A percentile compares a stretch with the other conserved stretches of the same genome.
Conservation (phyloP, 2,888 invertebrate genomes). For the Cephus pulcher region DNA sequence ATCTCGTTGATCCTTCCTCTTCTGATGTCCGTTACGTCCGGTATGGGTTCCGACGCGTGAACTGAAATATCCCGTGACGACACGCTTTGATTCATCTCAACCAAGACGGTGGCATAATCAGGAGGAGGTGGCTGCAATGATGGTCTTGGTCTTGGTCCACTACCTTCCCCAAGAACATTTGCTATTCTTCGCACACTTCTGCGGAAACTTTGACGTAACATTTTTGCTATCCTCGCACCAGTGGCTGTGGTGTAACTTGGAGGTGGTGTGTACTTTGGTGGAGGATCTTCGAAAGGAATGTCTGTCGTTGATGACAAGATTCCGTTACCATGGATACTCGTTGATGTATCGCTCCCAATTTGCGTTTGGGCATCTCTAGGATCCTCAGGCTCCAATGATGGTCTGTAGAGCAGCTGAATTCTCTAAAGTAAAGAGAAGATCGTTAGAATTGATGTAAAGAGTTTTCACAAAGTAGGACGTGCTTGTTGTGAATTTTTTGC, state of each 20-base stretch:
- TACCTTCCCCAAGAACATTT: conserved; percentile 68
- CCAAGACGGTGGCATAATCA: conserved; percentile 73
- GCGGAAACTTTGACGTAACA: conserved; percentile 81
- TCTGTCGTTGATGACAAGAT: conserved; percentile 54
- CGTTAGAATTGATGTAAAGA: not conserved
- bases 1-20: conserved; percentile 16
- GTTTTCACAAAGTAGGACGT: not conserved
- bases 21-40: conserved; percentile 38
- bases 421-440: conserved; percentile 70
- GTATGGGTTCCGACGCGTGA: conserved; percentile 35
- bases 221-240: conserved; percentile 82
- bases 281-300: conserved; percentile 77
- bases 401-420: conserved; percentile 85
- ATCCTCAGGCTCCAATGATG: conserved; percentile 72
- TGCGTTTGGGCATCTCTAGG: conserved; percentile 52
- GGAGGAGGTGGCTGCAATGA: conserved; percentile 71
- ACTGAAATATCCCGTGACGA: conserved; percentile 38
- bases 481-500: conserved; percentile 3
- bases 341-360: conserved; percentile 46
- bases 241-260: conserved; percentile 94
- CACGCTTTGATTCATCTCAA: conserved; percentile 70
- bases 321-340: conserved; percentile 55
- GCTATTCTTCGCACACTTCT: conserved; percentile 81
- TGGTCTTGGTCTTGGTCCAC: conserved; percentile 54
- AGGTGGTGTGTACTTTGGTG: conserved; percentile 94